Evolutionary conservation across 2,888 invertebrate genomes (phyloP).

Genomic region (Coenonympha arcania): DNA sequence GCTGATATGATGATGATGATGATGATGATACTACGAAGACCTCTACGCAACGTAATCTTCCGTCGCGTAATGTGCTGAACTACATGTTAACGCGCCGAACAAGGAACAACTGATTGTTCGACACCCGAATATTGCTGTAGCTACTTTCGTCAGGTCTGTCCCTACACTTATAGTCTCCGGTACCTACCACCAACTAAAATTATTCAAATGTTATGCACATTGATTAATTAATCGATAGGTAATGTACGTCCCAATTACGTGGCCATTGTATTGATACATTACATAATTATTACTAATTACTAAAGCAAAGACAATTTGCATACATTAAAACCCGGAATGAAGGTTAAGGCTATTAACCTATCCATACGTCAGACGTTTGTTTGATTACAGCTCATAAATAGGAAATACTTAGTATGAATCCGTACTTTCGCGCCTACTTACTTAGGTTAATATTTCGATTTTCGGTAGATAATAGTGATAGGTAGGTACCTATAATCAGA

Average conservation of each 20-base stretch:
- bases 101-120: too few species aligned
- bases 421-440: neutral
- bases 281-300: slow-evolving; percentile 8
- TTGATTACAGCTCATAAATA: neutral
- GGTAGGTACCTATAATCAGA: too few species aligned
- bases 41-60: too few species aligned
- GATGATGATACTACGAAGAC: too few species aligned
- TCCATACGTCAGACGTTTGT: neutral
- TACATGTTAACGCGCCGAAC: too few species aligned
- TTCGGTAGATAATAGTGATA: neutral
- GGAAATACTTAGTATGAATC: neutral
- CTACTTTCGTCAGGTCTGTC: too few species aligned
- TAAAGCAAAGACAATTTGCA: slow-evolving; percentile 7
- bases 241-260: neutral
- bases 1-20: too few species aligned
- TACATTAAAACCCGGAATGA: slow-evolving; percentile 2
- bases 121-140: too few species aligned
- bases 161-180: too few species aligned
- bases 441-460: neutral
- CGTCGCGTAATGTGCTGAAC: too few species aligned
- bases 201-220: neutral
- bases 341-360: slow-evolving; percentile 14
- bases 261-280: slow-evolving; percentile 5
- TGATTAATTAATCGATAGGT: slow-evolving; percentile 16
- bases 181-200: too few species aligned